Percentiles rank a stretch among this genome's conserved stretches.
Conservation (phyloP, 2,888 invertebrate genomes). For the Parelbella ahira region DNA sequence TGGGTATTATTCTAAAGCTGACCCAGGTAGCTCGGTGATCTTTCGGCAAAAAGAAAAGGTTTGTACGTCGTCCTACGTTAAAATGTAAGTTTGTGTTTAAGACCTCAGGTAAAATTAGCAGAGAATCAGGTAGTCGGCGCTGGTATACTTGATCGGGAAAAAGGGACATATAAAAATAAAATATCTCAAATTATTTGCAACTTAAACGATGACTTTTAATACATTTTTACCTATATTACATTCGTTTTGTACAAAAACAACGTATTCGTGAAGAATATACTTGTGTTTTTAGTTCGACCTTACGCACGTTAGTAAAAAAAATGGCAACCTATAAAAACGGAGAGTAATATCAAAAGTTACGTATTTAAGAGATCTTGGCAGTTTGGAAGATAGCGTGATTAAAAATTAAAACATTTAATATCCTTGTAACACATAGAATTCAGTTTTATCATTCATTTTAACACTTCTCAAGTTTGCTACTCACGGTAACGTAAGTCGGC, state of each 20-base stretch:
- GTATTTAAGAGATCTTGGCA: conserved; percentile 67
- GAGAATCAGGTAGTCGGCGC: conserved; percentile 9
- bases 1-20: conserved; percentile 1
- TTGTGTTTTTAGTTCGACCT: conserved; percentile 53
- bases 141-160: conserved; percentile 1
- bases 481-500: conserved; percentile 12
- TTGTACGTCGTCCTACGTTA: no score
- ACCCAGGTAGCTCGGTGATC: conserved; percentile 2
- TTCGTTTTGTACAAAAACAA: conserved; percentile 75
- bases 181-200: conserved; percentile 59
- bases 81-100: neutral
- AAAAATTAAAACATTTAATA: no score
- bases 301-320: conserved; percentile 39
- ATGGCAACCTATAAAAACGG: conserved; percentile 43
- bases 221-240: conserved; percentile 74
- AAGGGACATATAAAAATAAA: conserved; percentile 51
- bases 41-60: conserved; percentile 8
- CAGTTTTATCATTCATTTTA: conserved; percentile 1
- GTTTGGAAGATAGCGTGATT: no score
- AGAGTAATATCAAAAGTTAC: conserved; percentile 62
- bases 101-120: conserved; percentile 18
- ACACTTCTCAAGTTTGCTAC: conserved; percentile 10
- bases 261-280: conserved; percentile 57
- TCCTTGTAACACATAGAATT: conserved; percentile 24
- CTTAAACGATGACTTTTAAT: conserved; percentile 79